Conservation (phyloP, 2,888 invertebrate species). For the Eilema sororculum region DNA sequence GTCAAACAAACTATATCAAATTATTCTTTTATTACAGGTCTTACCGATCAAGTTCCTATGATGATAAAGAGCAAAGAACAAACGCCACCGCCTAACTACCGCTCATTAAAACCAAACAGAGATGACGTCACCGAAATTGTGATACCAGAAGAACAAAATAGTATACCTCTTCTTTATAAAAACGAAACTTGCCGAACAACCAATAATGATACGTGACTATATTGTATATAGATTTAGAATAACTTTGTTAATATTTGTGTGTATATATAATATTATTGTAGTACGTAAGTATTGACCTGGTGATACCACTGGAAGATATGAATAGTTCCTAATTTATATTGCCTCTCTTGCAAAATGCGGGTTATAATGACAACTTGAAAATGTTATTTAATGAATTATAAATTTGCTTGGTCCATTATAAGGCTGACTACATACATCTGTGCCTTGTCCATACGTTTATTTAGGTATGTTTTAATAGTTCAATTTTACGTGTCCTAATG, state of each 20-base stretch:
- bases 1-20: too few species aligned
- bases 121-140: conserved; percentile 73
- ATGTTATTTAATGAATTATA: neutral
- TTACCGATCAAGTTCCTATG: conserved; percentile 75
- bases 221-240: conserved; percentile 5
- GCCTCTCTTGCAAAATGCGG: neutral
- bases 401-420: too few species aligned
- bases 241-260: conserved; percentile 7
- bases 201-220: conserved; percentile 67
- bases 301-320: neutral
- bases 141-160: conserved; percentile 64
- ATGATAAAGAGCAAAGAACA: conserved; percentile 58
- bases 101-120: conserved; percentile 62
- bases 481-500: too few species aligned
- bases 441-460: neutral
- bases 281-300: conserved; percentile 22
- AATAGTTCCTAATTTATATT: conserved; percentile 41
- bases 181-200: conserved; percentile 46
- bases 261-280: conserved; percentile 21
- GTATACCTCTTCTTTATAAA: conserved; percentile 57
- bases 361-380: neutral
- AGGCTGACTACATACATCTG: too few species aligned
- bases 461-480: too few species aligned
- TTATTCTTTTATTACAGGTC: conserved; percentile 62
- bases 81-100: conserved; percentile 77